Evolutionary conservation across 2,888 invertebrate species (phyloP), one percentile per base, ranked within the genome.

Genomic region (Schizaphis graminum): DNA sequence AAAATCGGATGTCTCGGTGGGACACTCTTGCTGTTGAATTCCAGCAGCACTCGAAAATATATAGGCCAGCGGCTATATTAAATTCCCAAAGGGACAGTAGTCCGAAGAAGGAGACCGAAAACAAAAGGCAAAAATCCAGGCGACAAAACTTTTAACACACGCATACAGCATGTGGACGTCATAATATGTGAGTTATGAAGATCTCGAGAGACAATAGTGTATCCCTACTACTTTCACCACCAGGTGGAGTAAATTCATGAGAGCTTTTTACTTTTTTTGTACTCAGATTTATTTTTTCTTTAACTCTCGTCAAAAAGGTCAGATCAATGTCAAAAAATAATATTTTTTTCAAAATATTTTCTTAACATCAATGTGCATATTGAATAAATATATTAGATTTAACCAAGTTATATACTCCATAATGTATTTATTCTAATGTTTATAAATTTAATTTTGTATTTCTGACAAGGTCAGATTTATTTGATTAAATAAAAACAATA

Each of bases 101-200:
- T 57, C 89, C 57, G 41, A 57, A 61, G 85, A 90, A 90, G 90
- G n/a, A 41, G 86, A 61, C 49, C 7, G 85, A 90, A 94, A 92
- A 94, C 89, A 89, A 94, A 94, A 94, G 85, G 85, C 93, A 94
- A 94, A 94, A 94, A 94, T 94, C 85, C 90, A 94, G 90, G 90
- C 93, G 93, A 94, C 93, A 85, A 90, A 94, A 94, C 90, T 94
- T 77, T 94, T 90, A 94, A 94, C 93, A 94, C 93, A 57, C 93
- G 89, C 90, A 86, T 90, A 89, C 49, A 86, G 61, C 92, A 90
- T 90, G 61, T 90, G 93, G 90, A 94, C 90, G 90, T 94, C 93
- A 94, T 94, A 94, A 94, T 94, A 94, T 94, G 93, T 94, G 93
- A 94, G 90, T 94, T 94, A 94, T 94, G 90, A 94, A 94, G 93